phyloP scores from a whole-genome alignment of 2,797 vertebrate species.

The Ispidina picta region DNA sequence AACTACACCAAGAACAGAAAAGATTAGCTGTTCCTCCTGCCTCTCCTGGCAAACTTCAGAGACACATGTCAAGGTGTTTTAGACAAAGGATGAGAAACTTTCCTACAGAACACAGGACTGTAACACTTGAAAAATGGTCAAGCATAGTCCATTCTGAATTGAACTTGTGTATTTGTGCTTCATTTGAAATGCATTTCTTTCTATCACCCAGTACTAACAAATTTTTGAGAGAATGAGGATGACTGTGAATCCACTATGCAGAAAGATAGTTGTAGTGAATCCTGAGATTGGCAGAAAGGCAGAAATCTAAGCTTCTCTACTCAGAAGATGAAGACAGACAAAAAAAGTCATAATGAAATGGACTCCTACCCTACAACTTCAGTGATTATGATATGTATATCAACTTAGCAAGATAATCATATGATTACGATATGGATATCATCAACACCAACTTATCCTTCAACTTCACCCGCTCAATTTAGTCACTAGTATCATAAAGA shows the following conservation, averaged over 20 bases:
- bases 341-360: background rate
- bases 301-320: background rate
- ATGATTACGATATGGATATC: too few relatives aligned
- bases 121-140: background rate
- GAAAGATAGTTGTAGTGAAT: background rate
- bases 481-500: background rate
- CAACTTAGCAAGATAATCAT: too few relatives aligned
- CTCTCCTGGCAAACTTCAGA: background rate
- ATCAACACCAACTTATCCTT: too few relatives aligned
- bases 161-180: background rate
- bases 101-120: background rate
- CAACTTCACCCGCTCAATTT: background rate
- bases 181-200: background rate
- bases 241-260: background rate
- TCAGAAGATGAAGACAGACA: background rate
- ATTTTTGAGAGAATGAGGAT: background rate
- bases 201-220: background rate
- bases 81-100: background rate
- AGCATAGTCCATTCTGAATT: background rate
- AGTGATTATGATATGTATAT: background rate
- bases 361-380: background rate
- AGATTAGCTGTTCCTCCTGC: background rate
- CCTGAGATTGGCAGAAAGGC: background rate
- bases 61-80: background rate
- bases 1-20: background rate